phyloP scores from a whole-genome alignment of 2,888 invertebrate genomes.

The Spodoptera picta region DNA sequence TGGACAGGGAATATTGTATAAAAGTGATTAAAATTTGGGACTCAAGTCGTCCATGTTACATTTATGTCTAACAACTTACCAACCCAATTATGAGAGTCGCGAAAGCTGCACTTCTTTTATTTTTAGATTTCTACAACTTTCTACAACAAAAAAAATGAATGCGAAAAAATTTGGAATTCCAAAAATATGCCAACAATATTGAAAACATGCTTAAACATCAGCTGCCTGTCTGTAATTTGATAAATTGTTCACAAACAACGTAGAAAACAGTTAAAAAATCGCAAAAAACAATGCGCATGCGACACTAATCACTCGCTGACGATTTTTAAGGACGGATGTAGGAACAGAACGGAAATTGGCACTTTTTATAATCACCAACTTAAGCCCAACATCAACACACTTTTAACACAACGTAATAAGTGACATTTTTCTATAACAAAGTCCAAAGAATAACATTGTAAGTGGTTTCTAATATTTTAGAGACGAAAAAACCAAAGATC shows the following conservation, averaged over 20 bases:
- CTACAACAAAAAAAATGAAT: slow-evolving; percentile 30
- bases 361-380: slow-evolving; percentile 73
- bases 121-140: slow-evolving; percentile 24
- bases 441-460: background rate
- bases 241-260: slow-evolving; percentile 74
- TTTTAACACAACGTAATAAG: slow-evolving; percentile 52
- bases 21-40: no score
- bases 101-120: slow-evolving; percentile 31
- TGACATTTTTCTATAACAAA: slow-evolving; percentile 39
- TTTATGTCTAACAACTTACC: slow-evolving; percentile 8
- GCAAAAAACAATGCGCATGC: slow-evolving; percentile 79
- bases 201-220: slow-evolving; percentile 64
- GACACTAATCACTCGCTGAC: slow-evolving; percentile 82
- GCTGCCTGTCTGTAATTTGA: slow-evolving; percentile 80
- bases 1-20: no score
- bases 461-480: slow-evolving; percentile 48
- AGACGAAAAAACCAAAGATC: slow-evolving; percentile 61
- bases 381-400: slow-evolving; percentile 17
- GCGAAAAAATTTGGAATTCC: slow-evolving; percentile 53
- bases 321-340: slow-evolving; percentile 86
- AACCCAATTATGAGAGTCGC: slow-evolving; percentile 6
- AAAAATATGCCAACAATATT: slow-evolving; percentile 66
- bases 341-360: slow-evolving; percentile 85
- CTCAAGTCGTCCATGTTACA: background rate
- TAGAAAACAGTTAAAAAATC: slow-evolving; percentile 76